phyloP scores from a whole-genome alignment of 2,113 vertebrate species.

The Paratilapia polleni region DNA sequence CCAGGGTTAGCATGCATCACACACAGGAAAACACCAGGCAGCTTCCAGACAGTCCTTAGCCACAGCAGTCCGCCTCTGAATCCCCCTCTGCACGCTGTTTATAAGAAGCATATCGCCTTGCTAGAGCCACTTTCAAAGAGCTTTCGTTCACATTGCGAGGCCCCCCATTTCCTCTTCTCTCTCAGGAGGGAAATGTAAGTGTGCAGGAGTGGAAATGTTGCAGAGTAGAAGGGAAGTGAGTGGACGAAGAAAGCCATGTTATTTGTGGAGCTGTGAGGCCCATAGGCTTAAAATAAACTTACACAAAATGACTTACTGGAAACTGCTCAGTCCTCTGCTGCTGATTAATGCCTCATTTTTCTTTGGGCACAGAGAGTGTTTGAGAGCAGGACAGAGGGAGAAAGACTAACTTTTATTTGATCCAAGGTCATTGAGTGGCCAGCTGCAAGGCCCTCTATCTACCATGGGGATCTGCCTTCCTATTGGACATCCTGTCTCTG shows the following conservation, averaged over 20 bases:
- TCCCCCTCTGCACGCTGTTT: conserved; percentile 54
- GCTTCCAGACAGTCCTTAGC: conserved; percentile 67
- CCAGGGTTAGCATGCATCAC: conserved; percentile 71
- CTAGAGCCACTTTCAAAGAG: conserved; percentile 68
- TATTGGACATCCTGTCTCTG: conserved; percentile 75
- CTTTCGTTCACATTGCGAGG: conserved; percentile 62
- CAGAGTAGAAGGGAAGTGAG: conserved; percentile 68
- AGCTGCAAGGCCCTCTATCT: conserved; percentile 65
- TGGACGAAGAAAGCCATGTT: conserved; percentile 67
- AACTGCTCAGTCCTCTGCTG: conserved; percentile 57
- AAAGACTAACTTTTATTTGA: conserved; percentile 65
- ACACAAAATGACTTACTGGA: conserved; percentile 72
- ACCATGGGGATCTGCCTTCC: conserved; percentile 66
- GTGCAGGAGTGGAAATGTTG: conserved; percentile 75
- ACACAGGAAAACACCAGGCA: conserved; percentile 76
- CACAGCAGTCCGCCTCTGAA: conserved; percentile 54
- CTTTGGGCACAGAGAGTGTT: conserved; percentile 45
- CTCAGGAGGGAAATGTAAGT: conserved; percentile 79
- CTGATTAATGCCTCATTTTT: conserved; percentile 67
- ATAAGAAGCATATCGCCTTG: conserved; percentile 61
- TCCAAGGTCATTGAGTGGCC: conserved; percentile 64
- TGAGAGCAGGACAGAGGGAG: conserved; percentile 39
- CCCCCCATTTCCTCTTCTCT: conserved; percentile 75
- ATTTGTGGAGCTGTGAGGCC: conserved; percentile 77
- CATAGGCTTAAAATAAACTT: conserved; percentile 72